A percentile compares a stretch with the other conserved stretches of the same genome.
These are phyloP conservation scores for Dasypus novemcinctus DNA, from an alignment of 2,113 vertebrate species.

Conservation along the genomic window DNA sequence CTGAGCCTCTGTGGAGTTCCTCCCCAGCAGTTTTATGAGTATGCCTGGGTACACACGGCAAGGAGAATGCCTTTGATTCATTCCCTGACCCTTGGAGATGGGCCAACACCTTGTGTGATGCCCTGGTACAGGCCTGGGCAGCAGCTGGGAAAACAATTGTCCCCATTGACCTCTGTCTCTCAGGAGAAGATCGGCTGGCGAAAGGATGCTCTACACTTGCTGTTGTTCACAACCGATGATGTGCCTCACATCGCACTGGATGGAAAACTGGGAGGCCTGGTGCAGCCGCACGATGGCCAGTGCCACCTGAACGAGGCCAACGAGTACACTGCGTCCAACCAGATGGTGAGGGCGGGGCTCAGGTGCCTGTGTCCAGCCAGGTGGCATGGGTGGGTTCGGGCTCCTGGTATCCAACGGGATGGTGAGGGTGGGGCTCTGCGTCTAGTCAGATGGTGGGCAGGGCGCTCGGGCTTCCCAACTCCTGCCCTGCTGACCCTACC, in stretches of 20 bases:
- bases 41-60: rapidly evolving
- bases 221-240: constrained; percentile 96
- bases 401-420: constrained; percentile 87
- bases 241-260: constrained; percentile 97
- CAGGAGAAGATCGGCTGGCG: constrained; percentile 97
- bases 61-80: not conserved
- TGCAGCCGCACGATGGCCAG: constrained; percentile 94
- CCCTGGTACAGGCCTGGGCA: not conserved
- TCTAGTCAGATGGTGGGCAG: constrained; percentile 90
- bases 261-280: constrained; percentile 93
- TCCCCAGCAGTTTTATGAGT: not conserved
- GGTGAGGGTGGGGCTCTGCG: constrained; percentile 82
- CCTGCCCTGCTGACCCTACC: rapidly evolving
- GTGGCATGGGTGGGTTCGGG: constrained; percentile 86
- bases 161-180: constrained; percentile 16
- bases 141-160: not conserved
- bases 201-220: constrained; percentile 94
- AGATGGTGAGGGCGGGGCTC: constrained; percentile 87
- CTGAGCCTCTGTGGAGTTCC: not conserved
- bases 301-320: constrained; percentile 93
- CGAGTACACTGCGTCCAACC: constrained; percentile 92
- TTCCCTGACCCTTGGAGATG: rapidly evolving
- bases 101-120: not conserved
- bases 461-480: rapidly evolving
- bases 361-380: constrained; percentile 82